A percentile compares a stretch with the other conserved stretches of the same genome.
Conservation (phyloP, 2,888 invertebrate genomes). For the Synanthedon andrenaeformis region DNA sequence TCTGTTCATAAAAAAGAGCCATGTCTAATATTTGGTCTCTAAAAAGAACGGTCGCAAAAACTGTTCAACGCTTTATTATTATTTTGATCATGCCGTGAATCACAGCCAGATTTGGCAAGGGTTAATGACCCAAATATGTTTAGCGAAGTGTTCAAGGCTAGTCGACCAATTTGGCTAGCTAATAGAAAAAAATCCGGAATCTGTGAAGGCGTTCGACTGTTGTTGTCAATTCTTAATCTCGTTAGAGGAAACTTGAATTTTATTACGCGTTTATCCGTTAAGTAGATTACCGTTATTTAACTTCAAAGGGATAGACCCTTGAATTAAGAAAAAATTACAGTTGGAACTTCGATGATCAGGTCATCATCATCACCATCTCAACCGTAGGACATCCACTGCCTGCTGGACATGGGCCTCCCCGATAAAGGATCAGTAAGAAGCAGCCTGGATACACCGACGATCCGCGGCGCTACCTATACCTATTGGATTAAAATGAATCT, state of each 20-base stretch:
- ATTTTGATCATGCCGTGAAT: conserved; percentile 65
- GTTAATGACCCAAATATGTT: conserved; percentile 69
- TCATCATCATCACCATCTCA: too few species aligned
- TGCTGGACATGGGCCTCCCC: too few species aligned
- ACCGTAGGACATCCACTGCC: too few species aligned
- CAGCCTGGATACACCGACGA: too few species aligned
- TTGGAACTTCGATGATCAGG: too few species aligned
- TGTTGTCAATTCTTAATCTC: conserved; percentile 19
- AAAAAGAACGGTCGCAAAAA: conserved; percentile 59
- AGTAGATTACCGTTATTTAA: conserved; percentile 44
- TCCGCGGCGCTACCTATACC: too few species aligned
- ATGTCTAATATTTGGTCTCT: conserved; percentile 38
- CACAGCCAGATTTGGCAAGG: conserved; percentile 66
- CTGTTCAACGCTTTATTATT: conserved; percentile 62
- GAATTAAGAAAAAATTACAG: too few species aligned
- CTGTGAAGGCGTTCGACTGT: conserved; percentile 35
- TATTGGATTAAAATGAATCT: not conserved
- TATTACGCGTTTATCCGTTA: conserved; percentile 35
- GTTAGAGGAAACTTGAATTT: conserved; percentile 26
- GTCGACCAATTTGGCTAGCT: conserved; percentile 50
- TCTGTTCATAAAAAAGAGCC: conserved; percentile 32
- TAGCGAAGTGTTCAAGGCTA: conserved; percentile 66
- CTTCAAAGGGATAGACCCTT: not conserved
- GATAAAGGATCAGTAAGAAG: too few species aligned
- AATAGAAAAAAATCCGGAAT: conserved; percentile 48